Base-by-base conservation (phyloP, 2,888 invertebrate species). In the Drosophila formosana region DNA sequence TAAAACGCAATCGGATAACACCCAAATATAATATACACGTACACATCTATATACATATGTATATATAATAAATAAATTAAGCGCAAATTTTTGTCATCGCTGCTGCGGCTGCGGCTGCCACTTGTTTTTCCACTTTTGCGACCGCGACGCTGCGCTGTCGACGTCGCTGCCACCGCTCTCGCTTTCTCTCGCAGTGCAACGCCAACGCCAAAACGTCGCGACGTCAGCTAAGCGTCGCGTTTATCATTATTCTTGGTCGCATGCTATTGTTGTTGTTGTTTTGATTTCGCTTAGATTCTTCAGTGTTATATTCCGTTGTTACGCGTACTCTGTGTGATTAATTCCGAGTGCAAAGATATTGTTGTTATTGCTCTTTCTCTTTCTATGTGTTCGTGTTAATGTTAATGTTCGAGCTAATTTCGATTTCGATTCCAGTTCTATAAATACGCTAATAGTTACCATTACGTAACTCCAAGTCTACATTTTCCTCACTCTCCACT, bases 101-200 rank as follows among this genome's bases (percentile, higher is more conserved):
- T 56, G 55, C 41, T 25, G 63, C 34, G 11, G 34, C 34, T 37
- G 34, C 34, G 30, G 62, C 67, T 75, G 75, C 81, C 80, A 80
- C 80, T 80, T 80, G 80, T 80, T 80, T 80, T 81, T 78, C 80
- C 72, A 80, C 81, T 80, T 80, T 80, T 75, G 72, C 66, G 69
- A 67, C 58, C 52, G 66, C 70, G 63, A 70, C 73, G 65, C 52
- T 37, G 11, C 37, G 18, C 18, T 37, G 37, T n/a, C 37, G 37
- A 18, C 30, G 30, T 30, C 30, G 30, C 30, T 30, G 30, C 46
- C 60, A 47, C 57, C 72, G 78, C 78, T 75, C 72, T 78, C 60
- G 76, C 78, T 78, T 80, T 80, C 78, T 78, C 80, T 72, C 76
- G 45, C 66, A 72, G 30, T 75, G 80, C 76, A 74, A 57, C 71